phyloP scores from a whole-genome alignment of 2,888 invertebrate species.

The Agriopis aurantiaria region DNA sequence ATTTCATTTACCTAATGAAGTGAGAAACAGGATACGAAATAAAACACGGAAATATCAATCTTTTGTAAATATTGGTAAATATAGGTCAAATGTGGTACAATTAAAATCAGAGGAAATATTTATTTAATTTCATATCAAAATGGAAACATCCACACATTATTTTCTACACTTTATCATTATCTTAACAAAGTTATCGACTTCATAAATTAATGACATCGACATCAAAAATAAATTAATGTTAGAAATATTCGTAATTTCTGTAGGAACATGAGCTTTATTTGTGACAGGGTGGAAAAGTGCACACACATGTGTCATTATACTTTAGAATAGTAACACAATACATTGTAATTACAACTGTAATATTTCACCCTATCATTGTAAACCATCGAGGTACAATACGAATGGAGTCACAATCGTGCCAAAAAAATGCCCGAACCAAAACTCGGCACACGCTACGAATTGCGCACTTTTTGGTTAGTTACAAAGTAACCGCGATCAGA shows the following conservation, averaged over 20 bases:
- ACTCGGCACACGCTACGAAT: no score
- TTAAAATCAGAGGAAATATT: slow-evolving; percentile 85
- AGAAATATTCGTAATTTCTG: slow-evolving; percentile 62
- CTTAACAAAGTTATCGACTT: slow-evolving; percentile 41
- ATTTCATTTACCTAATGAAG: background rate
- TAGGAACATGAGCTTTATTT: slow-evolving; percentile 75
- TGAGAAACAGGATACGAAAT: slow-evolving; percentile 53
- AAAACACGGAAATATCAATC: slow-evolving; percentile 78
- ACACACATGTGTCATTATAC: slow-evolving; percentile 5
- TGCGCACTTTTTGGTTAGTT: no score
- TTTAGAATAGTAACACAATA: slow-evolving; percentile 7
- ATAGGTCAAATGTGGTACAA: slow-evolving; percentile 86
- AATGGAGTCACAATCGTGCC: no score
- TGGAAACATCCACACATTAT: slow-evolving; percentile 81
- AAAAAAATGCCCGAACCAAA: no score
- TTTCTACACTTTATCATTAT: slow-evolving; percentile 84
- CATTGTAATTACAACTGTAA: slow-evolving; percentile 19
- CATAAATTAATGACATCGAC: slow-evolving; percentile 37
- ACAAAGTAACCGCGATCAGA: no score
- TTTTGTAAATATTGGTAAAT: slow-evolving; percentile 87
- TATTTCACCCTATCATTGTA: slow-evolving; percentile 61
- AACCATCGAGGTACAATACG: slow-evolving; percentile 16
- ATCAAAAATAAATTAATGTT: slow-evolving; percentile 35
- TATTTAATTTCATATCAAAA: slow-evolving; percentile 85
- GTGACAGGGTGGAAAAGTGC: slow-evolving; percentile 56